These are phyloP conservation scores for Rhinoderma darwinii DNA, from an alignment of 2,113 vertebrate species.

Conservation along the genomic window DNA sequence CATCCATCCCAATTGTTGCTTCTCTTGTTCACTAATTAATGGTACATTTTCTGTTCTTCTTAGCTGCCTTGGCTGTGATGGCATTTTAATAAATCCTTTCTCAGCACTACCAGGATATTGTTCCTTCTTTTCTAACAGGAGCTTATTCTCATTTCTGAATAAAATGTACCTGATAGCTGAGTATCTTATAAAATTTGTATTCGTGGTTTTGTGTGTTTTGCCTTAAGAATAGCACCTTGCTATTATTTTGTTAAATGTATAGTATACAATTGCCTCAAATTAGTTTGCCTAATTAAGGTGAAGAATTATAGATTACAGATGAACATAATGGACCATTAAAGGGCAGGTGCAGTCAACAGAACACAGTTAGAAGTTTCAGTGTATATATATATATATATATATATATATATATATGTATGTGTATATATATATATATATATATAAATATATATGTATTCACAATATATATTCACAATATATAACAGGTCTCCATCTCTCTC, in stretches of 20 bases:
- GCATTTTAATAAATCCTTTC: conserved; percentile 32
- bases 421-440: no score
- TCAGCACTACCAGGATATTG: not conserved
- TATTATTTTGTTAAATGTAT: not conserved
- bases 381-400: no score
- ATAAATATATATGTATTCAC: no score
- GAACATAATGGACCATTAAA: not conserved
- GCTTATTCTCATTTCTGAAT: not conserved
- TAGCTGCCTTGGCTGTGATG: not conserved
- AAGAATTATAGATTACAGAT: not conserved
- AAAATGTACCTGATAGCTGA: not conserved
- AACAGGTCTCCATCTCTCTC: not conserved
- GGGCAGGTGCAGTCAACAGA: not conserved
- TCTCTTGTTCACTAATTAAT: conserved; percentile 40
- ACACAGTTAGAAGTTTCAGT: not conserved
- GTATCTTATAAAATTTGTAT: not conserved
- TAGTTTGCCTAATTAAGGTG: not conserved
- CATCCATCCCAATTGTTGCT: conserved; percentile 25
- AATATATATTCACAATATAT: not conserved
- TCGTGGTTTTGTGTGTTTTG: not conserved
- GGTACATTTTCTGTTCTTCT: conserved; percentile 29
- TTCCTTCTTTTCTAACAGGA: not conserved
- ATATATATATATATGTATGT: no score
- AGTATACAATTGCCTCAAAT: not conserved
- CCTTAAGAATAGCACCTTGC: not conserved